Base-by-base conservation (phyloP, 2,888 invertebrate genomes). In the Tricholauxania praeusta region DNA sequence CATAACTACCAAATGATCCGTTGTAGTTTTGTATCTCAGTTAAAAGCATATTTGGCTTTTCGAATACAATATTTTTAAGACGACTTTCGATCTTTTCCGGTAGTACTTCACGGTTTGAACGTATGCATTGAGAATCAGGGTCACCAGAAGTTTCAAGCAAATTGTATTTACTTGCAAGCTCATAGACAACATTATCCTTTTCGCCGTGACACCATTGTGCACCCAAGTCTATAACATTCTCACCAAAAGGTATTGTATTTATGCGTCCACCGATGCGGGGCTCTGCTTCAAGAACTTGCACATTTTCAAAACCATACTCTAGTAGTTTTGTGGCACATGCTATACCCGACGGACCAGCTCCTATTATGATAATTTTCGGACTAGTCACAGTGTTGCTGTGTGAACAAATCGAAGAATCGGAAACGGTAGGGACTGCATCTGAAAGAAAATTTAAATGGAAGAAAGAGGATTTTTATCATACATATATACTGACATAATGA, bases 211-310 rank as follows among this genome's bases (percentile, higher is more conserved):
- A 77, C 81, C 82, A 82, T 66, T 82, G 82, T 65, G 93, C 94
- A 2, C 94, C 94, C 62, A 93, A 80, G 81, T 94, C 94, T 1
- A 94, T 85, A 8, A 89, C 83, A 74, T 88, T 89, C 2, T 89
- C 89, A 3, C 88, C 90, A 76, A 89, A 89, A 1, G 83, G 82
- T 7, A 88, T 85, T 0, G 89, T 88, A 39, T 85, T 78, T 65
- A 92, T 88, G 63, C 92, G 87, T 88, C 93, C 93, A 0, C 92
- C 92, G 74, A 92, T 89, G 39, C 91, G 88, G 77, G 89, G 87
- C 71, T 89, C 89, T 12, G 90, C 91, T 83, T 92, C 92, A 60
- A 92, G 79, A 0, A 92, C 88, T 19, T 89, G 78, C 3, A 91
- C 88, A 75, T 88, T 81, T 14, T 80, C 74, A 67, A 87, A 82